Evolutionary conservation across 64 coral and sea anemone genomes (phyloP).

Genomic region (Exaiptasia diaphana): DNA sequence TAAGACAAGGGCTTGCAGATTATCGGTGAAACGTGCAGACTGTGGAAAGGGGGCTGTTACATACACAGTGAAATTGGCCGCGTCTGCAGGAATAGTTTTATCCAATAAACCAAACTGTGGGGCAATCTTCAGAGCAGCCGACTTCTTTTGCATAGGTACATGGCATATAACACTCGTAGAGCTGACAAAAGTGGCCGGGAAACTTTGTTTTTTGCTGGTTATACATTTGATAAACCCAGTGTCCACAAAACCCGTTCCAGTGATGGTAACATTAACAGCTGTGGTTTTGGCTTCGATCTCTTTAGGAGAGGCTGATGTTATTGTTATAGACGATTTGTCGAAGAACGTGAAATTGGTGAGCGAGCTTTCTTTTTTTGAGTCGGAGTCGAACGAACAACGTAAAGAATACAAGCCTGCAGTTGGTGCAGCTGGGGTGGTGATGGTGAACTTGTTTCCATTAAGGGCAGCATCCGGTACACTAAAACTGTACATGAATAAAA

Average conservation of each 20-base stretch:
- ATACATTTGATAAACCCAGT: conserved; percentile 40
- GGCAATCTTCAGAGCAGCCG: conserved; percentile 14
- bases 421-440: neutral
- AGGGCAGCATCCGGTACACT: too few species aligned
- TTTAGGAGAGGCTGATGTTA: neutral
- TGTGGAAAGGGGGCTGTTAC: neutral
- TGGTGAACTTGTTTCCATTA: neutral
- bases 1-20: conserved; percentile 44
- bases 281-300: conserved; percentile 2
- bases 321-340: neutral
- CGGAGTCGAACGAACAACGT: neutral
- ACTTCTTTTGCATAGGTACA: conserved; percentile 1
- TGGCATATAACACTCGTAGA: conserved; percentile 30
- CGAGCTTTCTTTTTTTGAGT: neutral
- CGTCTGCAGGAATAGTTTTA: neutral
- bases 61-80: conserved; percentile 30
- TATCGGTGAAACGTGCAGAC: neutral
- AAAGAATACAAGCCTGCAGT: neutral
- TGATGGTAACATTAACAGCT: conserved; percentile 27
- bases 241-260: conserved; percentile 70
- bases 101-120: conserved; percentile 37
- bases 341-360: neutral
- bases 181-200: conserved; percentile 19
- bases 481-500: neutral
- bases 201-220: neutral